These are phyloP conservation scores for Sinopyrophorus schimmeli DNA, from an alignment of 2,888 invertebrate species.

Conservation along the genomic window DNA sequence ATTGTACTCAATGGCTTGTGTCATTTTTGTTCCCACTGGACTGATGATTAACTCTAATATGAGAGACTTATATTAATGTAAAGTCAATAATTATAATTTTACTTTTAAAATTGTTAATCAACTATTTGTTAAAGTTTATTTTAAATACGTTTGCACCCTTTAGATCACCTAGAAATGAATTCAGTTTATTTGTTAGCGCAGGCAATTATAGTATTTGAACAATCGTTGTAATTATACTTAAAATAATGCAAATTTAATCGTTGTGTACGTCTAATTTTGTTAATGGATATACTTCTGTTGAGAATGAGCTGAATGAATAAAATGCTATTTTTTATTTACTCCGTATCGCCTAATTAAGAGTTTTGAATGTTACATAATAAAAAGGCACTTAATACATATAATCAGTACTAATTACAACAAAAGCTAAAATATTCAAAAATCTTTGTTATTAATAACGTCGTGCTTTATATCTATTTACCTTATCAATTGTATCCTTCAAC, in stretches of 20 bases:
- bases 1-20: constrained; percentile 47
- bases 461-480: too few relatives aligned
- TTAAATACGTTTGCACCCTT: constrained; percentile 15
- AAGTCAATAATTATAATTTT: constrained; percentile 7
- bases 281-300: constrained; percentile 18
- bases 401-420: constrained; percentile 30
- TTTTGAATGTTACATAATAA: constrained; percentile 29
- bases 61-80: background rate
- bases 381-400: constrained; percentile 34
- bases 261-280: constrained; percentile 18
- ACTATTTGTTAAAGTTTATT: constrained; percentile 18
- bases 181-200: too few relatives aligned
- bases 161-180: too few relatives aligned
- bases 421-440: constrained; percentile 17
- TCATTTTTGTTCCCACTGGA: constrained; percentile 17
- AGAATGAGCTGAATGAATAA: constrained; percentile 21
- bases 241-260: constrained; percentile 9
- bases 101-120: constrained; percentile 10
- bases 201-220: constrained; percentile 1
- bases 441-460: constrained; percentile 18
- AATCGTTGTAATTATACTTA: too few relatives aligned
- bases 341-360: constrained; percentile 23
- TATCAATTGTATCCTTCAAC: too few relatives aligned
- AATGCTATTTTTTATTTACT: constrained; percentile 29
- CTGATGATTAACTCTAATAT: constrained; percentile 1